Percentiles rank a stretch among this genome's conserved stretches.
Evolutionary conservation across 2,113 vertebrate species (phyloP).

Genomic region (Oophaga pumilio): DNA sequence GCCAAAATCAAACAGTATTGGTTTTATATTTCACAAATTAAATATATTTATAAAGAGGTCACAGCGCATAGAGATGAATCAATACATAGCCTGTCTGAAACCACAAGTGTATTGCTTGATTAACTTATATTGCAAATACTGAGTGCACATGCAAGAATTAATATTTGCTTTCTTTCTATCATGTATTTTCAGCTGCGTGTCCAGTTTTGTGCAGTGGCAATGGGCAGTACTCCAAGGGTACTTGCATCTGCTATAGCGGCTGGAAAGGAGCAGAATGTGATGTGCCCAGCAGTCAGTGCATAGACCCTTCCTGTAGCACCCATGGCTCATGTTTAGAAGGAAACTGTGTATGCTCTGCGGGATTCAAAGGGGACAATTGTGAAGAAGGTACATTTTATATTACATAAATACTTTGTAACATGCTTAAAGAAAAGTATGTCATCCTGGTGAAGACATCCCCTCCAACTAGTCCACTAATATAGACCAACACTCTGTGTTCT

Average conservation of each 20-base stretch:
- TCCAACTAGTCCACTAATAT: neutral
- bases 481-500: neutral
- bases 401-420: neutral
- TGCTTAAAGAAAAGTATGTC: neutral
- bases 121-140: constrained; percentile 40
- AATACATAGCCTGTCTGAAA: constrained; percentile 32
- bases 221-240: constrained; percentile 95
- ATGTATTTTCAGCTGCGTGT: constrained; percentile 79
- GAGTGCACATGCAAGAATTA: constrained; percentile 23
- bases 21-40: constrained; percentile 43
- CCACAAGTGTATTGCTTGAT: constrained; percentile 35
- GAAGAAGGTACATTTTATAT: constrained; percentile 82
- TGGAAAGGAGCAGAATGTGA: constrained; percentile 97
- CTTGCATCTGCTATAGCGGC: constrained; percentile 96
- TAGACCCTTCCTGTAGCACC: constrained; percentile 91
- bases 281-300: constrained; percentile 89
- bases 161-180: constrained; percentile 4
- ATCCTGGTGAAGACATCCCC: neutral
- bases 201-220: constrained; percentile 96
- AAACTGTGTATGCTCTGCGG: constrained; percentile 89
- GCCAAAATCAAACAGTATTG: constrained; percentile 38
- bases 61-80: constrained; percentile 44
- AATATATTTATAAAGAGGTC: constrained; percentile 46
- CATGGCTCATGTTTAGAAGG: constrained; percentile 94
- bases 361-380: constrained; percentile 93